Base-by-base conservation (phyloP, 1,140 invertebrate genomes). In the Melitaea cinxia region DNA sequence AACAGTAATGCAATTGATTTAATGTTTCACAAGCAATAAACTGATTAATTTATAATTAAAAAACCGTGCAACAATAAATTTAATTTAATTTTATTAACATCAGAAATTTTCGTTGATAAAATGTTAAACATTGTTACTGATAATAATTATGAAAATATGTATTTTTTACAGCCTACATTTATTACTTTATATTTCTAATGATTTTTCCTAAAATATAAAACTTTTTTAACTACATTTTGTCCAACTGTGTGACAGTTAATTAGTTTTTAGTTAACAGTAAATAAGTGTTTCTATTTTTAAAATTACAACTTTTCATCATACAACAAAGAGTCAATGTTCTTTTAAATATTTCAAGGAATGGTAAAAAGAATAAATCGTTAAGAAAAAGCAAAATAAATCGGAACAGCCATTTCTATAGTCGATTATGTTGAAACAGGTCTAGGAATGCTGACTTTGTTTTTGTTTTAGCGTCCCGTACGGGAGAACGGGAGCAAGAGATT, bases 401-500 rank as follows among this genome's bases (percentile, higher is more conserved):
- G 2, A 39, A 39, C 42, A 45, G 17, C 12, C 17, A 45, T 45
- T 45, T 45, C 42, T 45, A 45, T 45, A 10, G 15, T 5, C 42
- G 15, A 45, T 45, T 45, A 45, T 45, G 6, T 45, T 4, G 15
- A 19, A 45, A 45, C 42, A 19, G 15, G 42, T 37, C 30, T 37
- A 19, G 33, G 53, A 55, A 54, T 54, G 30, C 24, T 30, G 15
- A 14, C 21, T 23, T 62, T 45, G 21, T 55, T 50, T 59, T 58
- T 73, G 50, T 80, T 74, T 12, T 65, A 88, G 85, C 77, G 5
- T 81, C 73, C 10, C 62, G 69, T 53, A 33, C 39, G 49, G 30
- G 70, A 28, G 62, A 74, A 1, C 73, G 80, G 23, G 82, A 83
- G 9, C 76, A 84, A 47, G 70, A 37, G 2, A 42, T 85, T 4